A percentile compares a stretch with the other conserved stretches of the same genome.
These are phyloP conservation scores for Choreutis nemorana DNA, from an alignment of 2,888 invertebrate species.

Conservation along the genomic window DNA sequence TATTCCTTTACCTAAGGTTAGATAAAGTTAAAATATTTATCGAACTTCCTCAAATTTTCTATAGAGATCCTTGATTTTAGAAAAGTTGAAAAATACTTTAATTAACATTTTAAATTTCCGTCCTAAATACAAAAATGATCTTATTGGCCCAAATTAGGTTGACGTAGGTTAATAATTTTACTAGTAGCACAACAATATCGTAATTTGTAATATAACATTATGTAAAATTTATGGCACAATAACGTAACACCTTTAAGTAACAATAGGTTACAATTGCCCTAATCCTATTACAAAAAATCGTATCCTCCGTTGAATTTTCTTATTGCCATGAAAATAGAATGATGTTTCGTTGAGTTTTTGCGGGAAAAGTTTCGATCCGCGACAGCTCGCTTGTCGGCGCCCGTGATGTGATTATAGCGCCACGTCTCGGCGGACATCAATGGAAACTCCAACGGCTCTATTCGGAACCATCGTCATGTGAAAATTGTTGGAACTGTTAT, in stretches of 20 bases:
- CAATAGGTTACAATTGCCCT: slow-evolving; percentile 7
- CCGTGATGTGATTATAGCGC: slow-evolving; percentile 72
- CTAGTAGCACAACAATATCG: too few relatives aligned
- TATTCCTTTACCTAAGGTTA: too few relatives aligned
- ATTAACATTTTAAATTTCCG: too few relatives aligned
- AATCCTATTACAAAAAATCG: slow-evolving; percentile 43
- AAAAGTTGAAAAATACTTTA: too few relatives aligned
- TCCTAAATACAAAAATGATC: too few relatives aligned
- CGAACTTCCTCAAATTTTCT: too few relatives aligned
- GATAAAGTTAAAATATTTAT: too few relatives aligned
- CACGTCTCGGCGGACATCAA: slow-evolving; percentile 72
- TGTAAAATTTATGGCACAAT: too few relatives aligned
- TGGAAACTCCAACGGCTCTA: slow-evolving; percentile 42
- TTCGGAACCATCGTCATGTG: slow-evolving; percentile 51
- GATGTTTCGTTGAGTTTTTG: slow-evolving; percentile 57
- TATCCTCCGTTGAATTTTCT: slow-evolving; percentile 26
- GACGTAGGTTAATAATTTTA: too few relatives aligned
- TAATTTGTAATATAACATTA: too few relatives aligned
- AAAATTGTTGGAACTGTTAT: slow-evolving; percentile 58
- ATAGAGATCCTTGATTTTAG: too few relatives aligned
- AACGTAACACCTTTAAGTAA: background rate
- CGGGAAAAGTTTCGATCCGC: slow-evolving; percentile 18
- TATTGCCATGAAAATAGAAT: slow-evolving; percentile 56
- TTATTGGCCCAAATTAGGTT: too few relatives aligned
- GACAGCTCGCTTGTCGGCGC: slow-evolving; percentile 26